Percentiles rank a stretch among this genome's conserved stretches.
Conservation (phyloP, 1,140 invertebrate species). For the Aphelinus certus region DNA sequence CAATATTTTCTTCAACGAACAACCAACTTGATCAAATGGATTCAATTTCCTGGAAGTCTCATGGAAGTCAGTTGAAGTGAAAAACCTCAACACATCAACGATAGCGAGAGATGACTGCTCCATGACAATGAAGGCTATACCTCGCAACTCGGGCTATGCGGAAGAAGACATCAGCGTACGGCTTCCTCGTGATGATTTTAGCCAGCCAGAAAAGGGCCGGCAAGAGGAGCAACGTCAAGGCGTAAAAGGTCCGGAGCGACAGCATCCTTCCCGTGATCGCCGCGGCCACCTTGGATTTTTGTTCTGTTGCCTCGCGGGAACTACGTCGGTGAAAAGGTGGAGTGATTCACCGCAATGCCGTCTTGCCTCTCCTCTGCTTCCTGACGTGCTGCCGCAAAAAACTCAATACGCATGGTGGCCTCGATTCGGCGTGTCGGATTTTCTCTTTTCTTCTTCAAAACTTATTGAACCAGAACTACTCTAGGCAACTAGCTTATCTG, state of each 20-base stretch:
- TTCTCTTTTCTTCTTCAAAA: too few species aligned
- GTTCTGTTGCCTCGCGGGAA: not conserved
- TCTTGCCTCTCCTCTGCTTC: not conserved
- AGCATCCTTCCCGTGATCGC: conserved; percentile 21
- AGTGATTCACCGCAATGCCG: conserved; percentile 1
- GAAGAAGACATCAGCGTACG: conserved; percentile 30
- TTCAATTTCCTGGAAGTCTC: too few species aligned
- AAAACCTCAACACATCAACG: too few species aligned
- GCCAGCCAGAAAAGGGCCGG: conserved; percentile 45
- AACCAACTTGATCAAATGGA: too few species aligned
- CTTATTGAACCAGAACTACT: too few species aligned
- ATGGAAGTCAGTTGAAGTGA: too few species aligned
- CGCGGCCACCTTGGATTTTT: too few species aligned
- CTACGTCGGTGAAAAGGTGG: not conserved
- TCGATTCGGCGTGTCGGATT: too few species aligned
- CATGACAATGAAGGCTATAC: conserved; percentile 34
- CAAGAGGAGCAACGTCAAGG: conserved; percentile 43
- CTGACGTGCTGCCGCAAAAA: not conserved
- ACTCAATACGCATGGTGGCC: not conserved
- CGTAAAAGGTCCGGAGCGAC: conserved; percentile 45
- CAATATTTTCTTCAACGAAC: too few species aligned
- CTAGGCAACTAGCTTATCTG: too few species aligned
- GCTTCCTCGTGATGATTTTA: conserved; percentile 34
- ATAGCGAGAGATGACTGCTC: too few species aligned
- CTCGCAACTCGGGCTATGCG: conserved; percentile 36